Conservation (phyloP, 2,888 invertebrate species). For the Amaurobius ferox region DNA sequence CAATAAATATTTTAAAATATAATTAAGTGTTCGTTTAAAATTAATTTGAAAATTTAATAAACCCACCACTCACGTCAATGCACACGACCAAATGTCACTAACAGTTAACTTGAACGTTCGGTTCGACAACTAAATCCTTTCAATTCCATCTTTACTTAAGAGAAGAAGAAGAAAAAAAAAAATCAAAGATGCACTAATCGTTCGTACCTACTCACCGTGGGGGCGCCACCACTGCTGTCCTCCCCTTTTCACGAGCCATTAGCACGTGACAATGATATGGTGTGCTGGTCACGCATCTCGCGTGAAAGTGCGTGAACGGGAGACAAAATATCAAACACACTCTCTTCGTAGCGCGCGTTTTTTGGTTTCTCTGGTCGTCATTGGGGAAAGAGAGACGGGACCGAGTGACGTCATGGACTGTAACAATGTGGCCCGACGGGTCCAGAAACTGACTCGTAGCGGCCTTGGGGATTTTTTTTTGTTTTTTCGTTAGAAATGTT, state of each 20-base stretch:
- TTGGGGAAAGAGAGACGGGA: constrained; percentile 8
- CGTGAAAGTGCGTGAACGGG: constrained; percentile 32
- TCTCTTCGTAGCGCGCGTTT: background rate
- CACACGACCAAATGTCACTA: too few relatives aligned
- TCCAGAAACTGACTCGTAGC: constrained; percentile 6
- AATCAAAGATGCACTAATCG: background rate
- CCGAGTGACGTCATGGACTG: constrained; percentile 23
- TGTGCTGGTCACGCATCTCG: constrained; percentile 41
- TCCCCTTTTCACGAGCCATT: constrained; percentile 23
- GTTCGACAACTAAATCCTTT: too few relatives aligned
- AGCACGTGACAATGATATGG: constrained; percentile 10
- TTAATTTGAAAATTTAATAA: too few relatives aligned
- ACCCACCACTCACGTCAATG: too few relatives aligned
- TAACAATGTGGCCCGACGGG: constrained; percentile 43
- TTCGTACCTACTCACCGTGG: constrained; percentile 36
- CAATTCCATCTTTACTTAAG: too few relatives aligned
- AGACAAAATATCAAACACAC: constrained; percentile 18
- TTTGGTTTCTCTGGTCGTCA: background rate
- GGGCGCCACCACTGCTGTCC: constrained; percentile 18
- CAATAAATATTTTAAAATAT: too few relatives aligned
- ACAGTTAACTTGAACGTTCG: too few relatives aligned
- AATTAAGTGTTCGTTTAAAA: too few relatives aligned
- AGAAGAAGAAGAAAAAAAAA: too few relatives aligned
- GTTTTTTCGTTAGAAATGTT: background rate
- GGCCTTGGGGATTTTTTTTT: constrained; percentile 23